These are phyloP conservation scores for Tanypteryx hageni DNA, from an alignment of 2,888 invertebrate species.

Conservation along the genomic window DNA sequence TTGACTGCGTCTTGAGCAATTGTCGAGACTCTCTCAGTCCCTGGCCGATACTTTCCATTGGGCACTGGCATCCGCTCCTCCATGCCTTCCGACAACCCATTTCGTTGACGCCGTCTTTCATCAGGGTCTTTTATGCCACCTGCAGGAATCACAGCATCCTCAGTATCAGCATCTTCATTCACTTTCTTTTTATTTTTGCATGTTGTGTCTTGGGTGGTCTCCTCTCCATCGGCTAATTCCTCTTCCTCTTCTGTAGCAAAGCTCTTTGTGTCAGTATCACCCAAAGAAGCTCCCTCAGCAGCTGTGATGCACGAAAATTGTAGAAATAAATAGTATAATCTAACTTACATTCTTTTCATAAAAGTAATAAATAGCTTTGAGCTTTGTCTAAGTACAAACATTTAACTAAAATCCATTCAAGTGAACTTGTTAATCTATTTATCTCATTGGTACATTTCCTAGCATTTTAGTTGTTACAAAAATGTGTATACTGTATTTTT, in stretches of 20 bases:
- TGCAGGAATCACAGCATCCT: neutral
- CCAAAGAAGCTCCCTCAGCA: constrained; percentile 1
- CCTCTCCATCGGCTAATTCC: constrained; percentile 23
- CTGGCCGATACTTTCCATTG: constrained; percentile 45
- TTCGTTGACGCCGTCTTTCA: constrained; percentile 3
- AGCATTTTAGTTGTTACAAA: too few species aligned
- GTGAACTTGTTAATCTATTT: too few species aligned
- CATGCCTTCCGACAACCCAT: constrained; percentile 37
- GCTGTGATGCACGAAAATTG: neutral
- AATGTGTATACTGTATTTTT: too few species aligned
- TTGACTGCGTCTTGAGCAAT: constrained; percentile 31
- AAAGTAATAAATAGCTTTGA: too few species aligned
- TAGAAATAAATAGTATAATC: too few species aligned
- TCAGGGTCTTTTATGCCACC: neutral
- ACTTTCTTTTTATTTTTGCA: constrained; percentile 46
- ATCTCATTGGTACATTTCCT: too few species aligned
- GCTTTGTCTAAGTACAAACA: too few species aligned
- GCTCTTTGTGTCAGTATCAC: constrained; percentile 17
- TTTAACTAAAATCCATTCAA: too few species aligned
- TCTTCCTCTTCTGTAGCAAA: constrained; percentile 45
- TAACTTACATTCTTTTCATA: too few species aligned
- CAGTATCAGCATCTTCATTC: neutral
- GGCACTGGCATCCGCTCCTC: constrained; percentile 49
- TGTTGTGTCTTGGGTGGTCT: constrained; percentile 29
- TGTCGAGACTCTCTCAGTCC: neutral